Percentiles rank a stretch among this genome's conserved stretches.
These are phyloP conservation scores for Cyphomyrmex costatus DNA, from an alignment of 1,140 invertebrate species.

Conservation along the genomic window DNA sequence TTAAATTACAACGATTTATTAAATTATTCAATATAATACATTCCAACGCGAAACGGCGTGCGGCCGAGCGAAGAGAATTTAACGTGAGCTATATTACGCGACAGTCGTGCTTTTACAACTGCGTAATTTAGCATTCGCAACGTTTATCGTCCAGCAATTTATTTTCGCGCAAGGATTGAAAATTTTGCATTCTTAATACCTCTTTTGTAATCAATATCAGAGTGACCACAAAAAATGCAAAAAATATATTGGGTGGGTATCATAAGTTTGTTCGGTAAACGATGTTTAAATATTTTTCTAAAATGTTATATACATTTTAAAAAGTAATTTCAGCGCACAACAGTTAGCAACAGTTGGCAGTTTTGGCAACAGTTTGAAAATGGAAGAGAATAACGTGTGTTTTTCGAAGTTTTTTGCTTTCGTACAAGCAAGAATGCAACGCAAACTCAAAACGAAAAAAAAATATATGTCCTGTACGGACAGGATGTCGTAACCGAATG, in stretches of 20 bases:
- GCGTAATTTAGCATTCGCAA: slow-evolving; percentile 37
- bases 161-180: not conserved
- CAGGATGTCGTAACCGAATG: no score
- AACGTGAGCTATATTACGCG: slow-evolving; percentile 29
- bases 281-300: no score
- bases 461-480: no score
- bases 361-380: no score
- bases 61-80: slow-evolving; percentile 47
- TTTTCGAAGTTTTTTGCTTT: no score
- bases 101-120: slow-evolving; percentile 23
- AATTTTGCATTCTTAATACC: not conserved
- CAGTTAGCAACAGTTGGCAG: no score
- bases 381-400: no score
- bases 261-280: no score
- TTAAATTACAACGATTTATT: slow-evolving; percentile 59
- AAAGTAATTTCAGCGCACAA: no score
- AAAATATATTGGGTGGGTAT: not conserved
- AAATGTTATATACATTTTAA: no score
- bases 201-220: not conserved
- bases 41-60: not conserved
- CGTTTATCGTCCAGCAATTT: slow-evolving; percentile 18
- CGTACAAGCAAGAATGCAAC: no score
- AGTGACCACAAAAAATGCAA: not conserved
- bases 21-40: slow-evolving; percentile 56
- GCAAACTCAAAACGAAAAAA: no score